Percentiles rank a stretch among this genome's conserved stretches.
These are phyloP conservation scores for Esox masquinongy DNA, from an alignment of 2,797 vertebrate genomes.

Conservation along the genomic window DNA sequence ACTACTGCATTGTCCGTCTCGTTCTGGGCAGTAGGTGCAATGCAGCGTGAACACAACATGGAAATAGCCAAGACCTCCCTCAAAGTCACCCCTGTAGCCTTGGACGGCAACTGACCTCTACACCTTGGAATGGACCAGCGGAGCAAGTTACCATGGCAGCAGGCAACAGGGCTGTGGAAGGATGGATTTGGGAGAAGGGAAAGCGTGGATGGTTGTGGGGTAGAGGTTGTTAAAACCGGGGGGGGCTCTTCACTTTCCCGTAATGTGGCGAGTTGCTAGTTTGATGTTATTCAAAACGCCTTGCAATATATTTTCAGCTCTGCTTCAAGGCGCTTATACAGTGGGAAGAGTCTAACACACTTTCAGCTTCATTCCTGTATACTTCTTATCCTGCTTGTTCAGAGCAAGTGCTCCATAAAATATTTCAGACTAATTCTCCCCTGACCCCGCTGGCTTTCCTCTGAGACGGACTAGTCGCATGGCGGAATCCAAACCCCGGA, in stretches of 20 bases:
- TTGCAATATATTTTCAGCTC: not conserved
- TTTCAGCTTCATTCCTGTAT: not conserved
- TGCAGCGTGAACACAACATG: not conserved
- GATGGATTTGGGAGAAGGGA: not conserved
- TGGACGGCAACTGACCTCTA: constrained; percentile 1
- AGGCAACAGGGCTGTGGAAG: not conserved
- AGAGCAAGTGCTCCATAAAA: not conserved
- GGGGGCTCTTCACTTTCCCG: not conserved
- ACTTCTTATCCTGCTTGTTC: not conserved
- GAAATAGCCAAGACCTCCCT: not conserved
- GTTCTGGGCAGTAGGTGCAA: no score
- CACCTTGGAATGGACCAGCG: not conserved
- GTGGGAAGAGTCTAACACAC: not conserved
- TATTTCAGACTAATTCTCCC: not conserved
- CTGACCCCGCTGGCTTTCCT: not conserved
- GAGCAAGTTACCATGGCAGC: constrained; percentile 13
- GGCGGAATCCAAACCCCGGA: not conserved
- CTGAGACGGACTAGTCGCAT: not conserved
- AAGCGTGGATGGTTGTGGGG: not conserved
- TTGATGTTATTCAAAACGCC: not conserved
- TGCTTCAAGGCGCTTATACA: not conserved
- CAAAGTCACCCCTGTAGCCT: not conserved
- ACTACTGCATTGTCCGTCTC: not conserved
- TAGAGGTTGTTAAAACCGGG: no score
- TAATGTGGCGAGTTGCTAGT: not conserved